Evolutionary conservation across 2,113 vertebrate genomes (phyloP).

Genomic region (Mastomys coucha): DNA sequence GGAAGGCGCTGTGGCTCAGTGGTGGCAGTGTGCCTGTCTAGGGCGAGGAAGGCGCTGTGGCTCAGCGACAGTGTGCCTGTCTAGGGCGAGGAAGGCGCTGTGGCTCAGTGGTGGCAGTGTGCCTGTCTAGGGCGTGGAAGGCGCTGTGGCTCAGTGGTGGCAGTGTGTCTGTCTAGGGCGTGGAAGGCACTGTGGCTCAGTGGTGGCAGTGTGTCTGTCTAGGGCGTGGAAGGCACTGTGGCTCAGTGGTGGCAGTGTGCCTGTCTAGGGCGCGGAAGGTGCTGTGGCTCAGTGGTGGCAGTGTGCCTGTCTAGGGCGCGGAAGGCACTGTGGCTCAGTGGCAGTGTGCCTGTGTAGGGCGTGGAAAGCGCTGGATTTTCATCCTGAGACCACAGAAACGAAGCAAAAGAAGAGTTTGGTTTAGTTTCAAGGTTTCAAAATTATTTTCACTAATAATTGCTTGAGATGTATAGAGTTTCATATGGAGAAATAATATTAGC

Average conservation of each 20-base stretch:
- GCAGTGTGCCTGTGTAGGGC: neutral
- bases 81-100: neutral
- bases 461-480: constrained; percentile 24
- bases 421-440: constrained; percentile 36
- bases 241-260: too few species aligned
- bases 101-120: too few species aligned
- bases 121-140: neutral
- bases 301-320: neutral
- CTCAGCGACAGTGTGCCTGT: neutral
- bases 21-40: neutral
- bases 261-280: neutral
- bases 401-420: neutral
- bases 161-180: neutral
- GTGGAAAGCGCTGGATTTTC: neutral
- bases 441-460: constrained; percentile 30
- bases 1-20: neutral
- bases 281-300: too few species aligned
- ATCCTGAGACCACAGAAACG: neutral
- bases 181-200: neutral
- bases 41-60: neutral
- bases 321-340: neutral
- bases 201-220: neutral
- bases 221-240: neutral
- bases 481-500: neutral
- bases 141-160: too few species aligned